Conservation (phyloP, 2,888 invertebrate species). For the Galeruca laticollis region DNA sequence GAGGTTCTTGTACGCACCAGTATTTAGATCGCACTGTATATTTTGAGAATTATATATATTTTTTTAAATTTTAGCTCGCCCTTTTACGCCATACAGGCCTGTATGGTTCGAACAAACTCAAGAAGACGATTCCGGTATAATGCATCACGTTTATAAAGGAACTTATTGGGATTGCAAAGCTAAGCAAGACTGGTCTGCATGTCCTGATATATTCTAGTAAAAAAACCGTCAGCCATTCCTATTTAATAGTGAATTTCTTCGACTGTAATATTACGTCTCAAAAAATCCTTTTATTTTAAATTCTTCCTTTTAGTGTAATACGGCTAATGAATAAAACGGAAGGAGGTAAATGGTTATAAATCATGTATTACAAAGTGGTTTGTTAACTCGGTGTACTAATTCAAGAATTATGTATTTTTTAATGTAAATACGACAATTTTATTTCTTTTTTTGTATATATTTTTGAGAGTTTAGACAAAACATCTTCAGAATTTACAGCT, state of each 20-base stretch:
- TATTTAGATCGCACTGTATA: background rate
- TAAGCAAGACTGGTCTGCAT: constrained; percentile 87
- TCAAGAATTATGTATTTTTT: constrained; percentile 30
- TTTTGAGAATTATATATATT: background rate
- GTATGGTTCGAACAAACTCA: constrained; percentile 91
- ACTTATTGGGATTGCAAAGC: constrained; percentile 95
- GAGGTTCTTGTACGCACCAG: too few species aligned
- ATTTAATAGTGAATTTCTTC: constrained; percentile 12
- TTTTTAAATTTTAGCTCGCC: constrained; percentile 65
- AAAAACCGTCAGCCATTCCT: constrained; percentile 12
- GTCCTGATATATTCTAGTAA: constrained; percentile 89
- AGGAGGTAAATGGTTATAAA: constrained; percentile 36
- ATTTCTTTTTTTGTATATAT: constrained; percentile 42
- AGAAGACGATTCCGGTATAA: constrained; percentile 77
- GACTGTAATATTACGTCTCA: constrained; percentile 9
- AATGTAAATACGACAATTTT: constrained; percentile 37
- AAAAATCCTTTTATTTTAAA: constrained; percentile 28
- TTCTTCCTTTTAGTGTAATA: constrained; percentile 24
- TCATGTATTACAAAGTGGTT: constrained; percentile 39
- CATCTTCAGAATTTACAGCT: constrained; percentile 45
- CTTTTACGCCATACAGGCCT: constrained; percentile 82
- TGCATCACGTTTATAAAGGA: constrained; percentile 89
- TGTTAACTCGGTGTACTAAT: constrained; percentile 40
- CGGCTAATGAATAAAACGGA: constrained; percentile 25
- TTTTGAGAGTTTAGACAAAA: constrained; percentile 42